These are phyloP conservation scores for Diabrotica virgifera DNA, from an alignment of 1,140 invertebrate species.

Conservation along the genomic window DNA sequence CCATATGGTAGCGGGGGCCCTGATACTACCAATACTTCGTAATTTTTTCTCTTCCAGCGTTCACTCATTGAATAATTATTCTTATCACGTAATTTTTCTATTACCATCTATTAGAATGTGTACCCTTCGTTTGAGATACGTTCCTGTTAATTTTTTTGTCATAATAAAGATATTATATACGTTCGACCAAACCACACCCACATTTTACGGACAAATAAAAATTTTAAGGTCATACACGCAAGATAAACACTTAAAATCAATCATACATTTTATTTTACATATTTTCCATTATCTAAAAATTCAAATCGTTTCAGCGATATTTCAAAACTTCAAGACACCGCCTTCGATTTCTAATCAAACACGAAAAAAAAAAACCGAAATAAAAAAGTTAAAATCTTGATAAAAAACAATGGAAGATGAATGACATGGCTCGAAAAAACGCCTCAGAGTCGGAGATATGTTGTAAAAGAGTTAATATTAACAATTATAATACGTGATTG, in stretches of 20 bases:
- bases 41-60: no score
- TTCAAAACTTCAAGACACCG: slow-evolving; percentile 1
- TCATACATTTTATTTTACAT: background rate
- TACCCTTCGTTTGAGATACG: no score
- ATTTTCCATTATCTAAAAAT: background rate
- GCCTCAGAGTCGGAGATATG: slow-evolving; percentile 17
- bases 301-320: background rate
- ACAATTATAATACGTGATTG: slow-evolving; percentile 43
- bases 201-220: background rate
- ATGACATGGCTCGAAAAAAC: slow-evolving; percentile 23
- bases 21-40: no score
- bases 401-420: slow-evolving; percentile 25
- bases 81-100: no score
- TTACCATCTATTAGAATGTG: no score
- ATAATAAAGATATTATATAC: background rate
- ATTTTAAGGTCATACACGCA: background rate
- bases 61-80: no score
- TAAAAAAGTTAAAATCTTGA: slow-evolving; percentile 11
- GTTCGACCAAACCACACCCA: background rate
- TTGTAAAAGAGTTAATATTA: slow-evolving; percentile 30
- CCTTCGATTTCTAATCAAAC: background rate
- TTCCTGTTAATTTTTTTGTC: no score
- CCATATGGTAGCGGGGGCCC: no score
- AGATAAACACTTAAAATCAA: background rate
- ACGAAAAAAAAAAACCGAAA: background rate